Conservation (phyloP, 2,797 vertebrate genomes). For the Cynopterus sphinx region DNA sequence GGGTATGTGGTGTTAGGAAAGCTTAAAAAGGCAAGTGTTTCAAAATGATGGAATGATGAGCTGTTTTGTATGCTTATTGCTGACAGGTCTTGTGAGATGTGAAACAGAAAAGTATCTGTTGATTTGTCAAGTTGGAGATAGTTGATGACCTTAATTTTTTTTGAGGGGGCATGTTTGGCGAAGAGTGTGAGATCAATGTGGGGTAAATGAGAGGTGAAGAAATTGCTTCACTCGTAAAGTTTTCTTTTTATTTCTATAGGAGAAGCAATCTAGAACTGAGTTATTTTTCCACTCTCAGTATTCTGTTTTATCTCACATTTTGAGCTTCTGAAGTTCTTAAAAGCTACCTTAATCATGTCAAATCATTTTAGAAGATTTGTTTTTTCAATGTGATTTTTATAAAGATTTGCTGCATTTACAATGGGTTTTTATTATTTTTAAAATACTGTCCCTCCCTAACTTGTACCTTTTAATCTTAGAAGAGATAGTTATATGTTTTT, state of each 20-base stretch:
- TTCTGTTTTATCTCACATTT: slow-evolving; percentile 12
- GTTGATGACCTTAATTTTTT: neutral
- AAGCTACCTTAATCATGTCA: neutral
- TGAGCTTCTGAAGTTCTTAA: slow-evolving; percentile 6
- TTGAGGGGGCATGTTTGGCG: neutral
- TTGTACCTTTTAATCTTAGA: neutral
- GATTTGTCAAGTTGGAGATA: slow-evolving; percentile 2
- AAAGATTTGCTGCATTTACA: neutral
- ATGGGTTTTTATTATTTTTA: neutral
- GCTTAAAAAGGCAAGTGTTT: neutral
- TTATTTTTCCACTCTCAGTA: slow-evolving; percentile 19
- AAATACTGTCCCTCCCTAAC: neutral
- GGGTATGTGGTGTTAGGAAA: neutral
- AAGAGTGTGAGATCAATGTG: neutral
- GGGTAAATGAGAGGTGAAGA: neutral
- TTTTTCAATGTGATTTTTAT: slow-evolving; percentile 12
- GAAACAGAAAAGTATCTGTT: neutral
- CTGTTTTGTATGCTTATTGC: neutral
- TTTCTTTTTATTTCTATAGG: slow-evolving; percentile 26
- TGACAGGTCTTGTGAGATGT: neutral
- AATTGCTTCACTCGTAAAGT: neutral
- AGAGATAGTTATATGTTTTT: neutral
- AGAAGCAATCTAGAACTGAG: neutral
- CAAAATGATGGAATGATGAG: neutral
- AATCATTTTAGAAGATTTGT: slow-evolving; percentile 15